Conservation (phyloP, 2,113 vertebrate species). For the Coregonus clupeaformis region DNA sequence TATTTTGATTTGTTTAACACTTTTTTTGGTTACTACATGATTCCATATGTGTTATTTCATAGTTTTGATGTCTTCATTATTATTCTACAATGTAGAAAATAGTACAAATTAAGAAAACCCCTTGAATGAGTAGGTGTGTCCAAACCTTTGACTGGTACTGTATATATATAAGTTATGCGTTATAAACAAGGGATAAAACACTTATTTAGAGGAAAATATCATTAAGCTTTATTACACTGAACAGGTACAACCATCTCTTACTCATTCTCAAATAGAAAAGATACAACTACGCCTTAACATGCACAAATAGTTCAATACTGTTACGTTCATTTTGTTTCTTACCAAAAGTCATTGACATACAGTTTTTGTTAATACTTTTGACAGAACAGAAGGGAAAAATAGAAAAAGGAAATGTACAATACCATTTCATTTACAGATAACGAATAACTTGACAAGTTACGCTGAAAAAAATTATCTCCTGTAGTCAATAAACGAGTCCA, state of each 20-base stretch:
- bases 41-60: no score
- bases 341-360: slow-evolving; percentile 35
- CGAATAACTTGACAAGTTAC: no score
- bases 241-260: slow-evolving; percentile 86
- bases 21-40: no score
- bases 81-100: no score
- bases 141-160: no score
- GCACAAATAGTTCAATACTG: slow-evolving; percentile 82
- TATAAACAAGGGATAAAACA: slow-evolving; percentile 28
- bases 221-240: slow-evolving; percentile 86
- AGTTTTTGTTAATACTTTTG: slow-evolving; percentile 30
- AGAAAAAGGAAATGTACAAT: slow-evolving; percentile 34
- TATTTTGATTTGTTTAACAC: no score
- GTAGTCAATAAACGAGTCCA: no score
- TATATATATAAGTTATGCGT: no score
- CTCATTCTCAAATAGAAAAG: slow-evolving; percentile 86
- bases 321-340: slow-evolving; percentile 73
- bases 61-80: no score
- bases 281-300: slow-evolving; percentile 88
- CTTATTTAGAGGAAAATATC: slow-evolving; percentile 77
- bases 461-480: no score
- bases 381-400: slow-evolving; percentile 39
- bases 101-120: no score
- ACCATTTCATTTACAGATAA: slow-evolving; percentile 9
- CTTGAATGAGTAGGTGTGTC: no score